These are phyloP conservation scores for Cecidostiba fungosa DNA, from an alignment of 2,888 invertebrate species.

Conservation along the genomic window DNA sequence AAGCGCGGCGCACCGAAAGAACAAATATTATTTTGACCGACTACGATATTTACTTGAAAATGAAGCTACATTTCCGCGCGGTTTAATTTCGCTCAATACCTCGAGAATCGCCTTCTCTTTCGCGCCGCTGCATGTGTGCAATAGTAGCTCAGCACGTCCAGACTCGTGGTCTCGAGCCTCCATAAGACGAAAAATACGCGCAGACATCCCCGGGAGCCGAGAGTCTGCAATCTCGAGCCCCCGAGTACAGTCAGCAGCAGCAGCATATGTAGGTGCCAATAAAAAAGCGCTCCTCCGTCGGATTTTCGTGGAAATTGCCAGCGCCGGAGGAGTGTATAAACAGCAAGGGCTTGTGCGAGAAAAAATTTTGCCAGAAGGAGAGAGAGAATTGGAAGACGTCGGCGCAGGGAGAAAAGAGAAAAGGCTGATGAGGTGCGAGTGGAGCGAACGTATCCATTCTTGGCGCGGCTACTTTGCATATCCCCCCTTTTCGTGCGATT, in stretches of 20 bases:
- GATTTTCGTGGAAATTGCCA: slow-evolving; percentile 51
- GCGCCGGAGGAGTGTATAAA: neutral
- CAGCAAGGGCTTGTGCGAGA: neutral
- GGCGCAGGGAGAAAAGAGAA: neutral
- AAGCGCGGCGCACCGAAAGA: no score
- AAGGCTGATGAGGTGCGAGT: slow-evolving; percentile 52
- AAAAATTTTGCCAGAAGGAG: slow-evolving; percentile 32
- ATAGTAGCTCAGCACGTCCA: slow-evolving; percentile 2
- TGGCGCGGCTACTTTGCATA: slow-evolving; percentile 69
- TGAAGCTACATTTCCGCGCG: no score
- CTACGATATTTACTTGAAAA: no score
- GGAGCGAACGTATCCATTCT: slow-evolving; percentile 17
- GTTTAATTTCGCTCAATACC: neutral
- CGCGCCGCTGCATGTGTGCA: neutral
- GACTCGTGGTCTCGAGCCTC: neutral
- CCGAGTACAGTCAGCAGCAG: neutral
- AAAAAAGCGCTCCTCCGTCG: slow-evolving; percentile 33
- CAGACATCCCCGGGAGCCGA: neutral
- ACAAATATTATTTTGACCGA: no score
- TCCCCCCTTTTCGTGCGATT: slow-evolving; percentile 67
- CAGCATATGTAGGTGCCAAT: slow-evolving; percentile 29
- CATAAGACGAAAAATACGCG: slow-evolving; percentile 35
- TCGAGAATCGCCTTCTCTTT: neutral
- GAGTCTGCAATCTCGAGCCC: slow-evolving; percentile 30
- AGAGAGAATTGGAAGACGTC: slow-evolving; percentile 41